These are phyloP conservation scores for Phymastichus coffea DNA, from an alignment of 1,140 invertebrate species.

Conservation along the genomic window DNA sequence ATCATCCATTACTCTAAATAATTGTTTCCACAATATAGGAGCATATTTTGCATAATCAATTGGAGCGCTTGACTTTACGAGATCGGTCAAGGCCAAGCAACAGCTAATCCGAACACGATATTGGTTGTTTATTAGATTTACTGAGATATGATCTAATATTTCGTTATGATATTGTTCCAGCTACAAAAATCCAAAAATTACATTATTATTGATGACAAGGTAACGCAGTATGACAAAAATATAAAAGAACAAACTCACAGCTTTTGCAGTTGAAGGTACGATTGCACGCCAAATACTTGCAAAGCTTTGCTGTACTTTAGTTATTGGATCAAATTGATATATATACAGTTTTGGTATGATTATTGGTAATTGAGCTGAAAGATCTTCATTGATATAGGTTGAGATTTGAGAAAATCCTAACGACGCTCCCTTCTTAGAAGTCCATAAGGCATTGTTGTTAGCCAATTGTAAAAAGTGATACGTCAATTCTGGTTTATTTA, in stretches of 20 bases:
- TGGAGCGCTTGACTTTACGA: conserved; percentile 64
- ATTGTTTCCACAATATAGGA: conserved; percentile 73
- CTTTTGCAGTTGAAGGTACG: conserved; percentile 82
- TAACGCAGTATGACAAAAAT: background rate
- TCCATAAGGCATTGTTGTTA: conserved; percentile 92
- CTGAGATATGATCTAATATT: conserved; percentile 78
- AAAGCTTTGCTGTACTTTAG: conserved; percentile 89
- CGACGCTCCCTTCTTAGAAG: conserved; percentile 88
- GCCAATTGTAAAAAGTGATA: conserved; percentile 95
- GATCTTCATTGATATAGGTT: conserved; percentile 74
- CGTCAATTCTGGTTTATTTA: conserved; percentile 91
- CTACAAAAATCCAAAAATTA: conserved; percentile 52
- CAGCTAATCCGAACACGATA: conserved; percentile 90
- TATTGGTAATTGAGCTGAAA: conserved; percentile 76
- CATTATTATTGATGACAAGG: conserved; percentile 15
- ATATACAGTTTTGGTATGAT: conserved; percentile 89
- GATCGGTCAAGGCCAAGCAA: conserved; percentile 82
- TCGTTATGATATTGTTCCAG: conserved; percentile 85
- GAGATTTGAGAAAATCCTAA: conserved; percentile 88
- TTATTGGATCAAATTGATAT: conserved; percentile 88
- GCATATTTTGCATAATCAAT: conserved; percentile 44
- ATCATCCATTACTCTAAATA: conserved; percentile 91
- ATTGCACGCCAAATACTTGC: conserved; percentile 87
- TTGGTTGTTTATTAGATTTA: conserved; percentile 78
- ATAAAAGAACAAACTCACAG: conserved; percentile 60